Base-by-base conservation (phyloP, 2,797 vertebrate species). In the Anas flavirostris region DNA sequence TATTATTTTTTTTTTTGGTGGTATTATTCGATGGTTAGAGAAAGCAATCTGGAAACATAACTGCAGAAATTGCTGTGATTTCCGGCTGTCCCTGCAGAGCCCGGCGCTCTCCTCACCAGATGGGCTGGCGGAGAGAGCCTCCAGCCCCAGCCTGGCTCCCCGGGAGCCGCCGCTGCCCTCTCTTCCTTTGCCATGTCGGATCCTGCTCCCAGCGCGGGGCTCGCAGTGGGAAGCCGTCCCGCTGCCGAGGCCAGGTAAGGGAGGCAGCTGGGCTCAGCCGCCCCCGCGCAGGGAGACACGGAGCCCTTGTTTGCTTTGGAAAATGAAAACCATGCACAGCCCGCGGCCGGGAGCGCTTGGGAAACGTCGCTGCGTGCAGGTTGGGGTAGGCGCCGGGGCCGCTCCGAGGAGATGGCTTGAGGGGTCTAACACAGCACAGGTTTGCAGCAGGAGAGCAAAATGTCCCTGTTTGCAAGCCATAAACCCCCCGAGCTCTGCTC, bases 51-150 rank as follows among this genome's bases (percentile, higher is more conserved):
- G 96, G 95, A 95, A 96, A 68, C 82, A 92, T 85, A 86, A 78
- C 90, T 90, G 90, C 77, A 95, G 86, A 69, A 94, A 93, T 94
- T 91, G 91, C 90, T 96, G 86, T 94, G 94, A 91, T 95, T 96
- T 96, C 95, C 87, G 69, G 91, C 95, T 96, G 62, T 88, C 85
- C 91, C 85, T 73, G 76, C 91, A 87, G 78, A 96, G 86, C 88
- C 85, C 55, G 1, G 69, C 76, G 70, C 90, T 80, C 77, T 91
- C 88, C 79, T 66, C 90, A 94, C 94, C 97, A 95, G 94, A 95
- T 94, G 92, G 88, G 89, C 85, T 5, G 46, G 77, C 91, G 90
- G 86, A 94, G 75, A 70, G 67, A 89, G 37, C 84, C 82, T 95
- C 75, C 86, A 79, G 76, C 69, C 93, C 58, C 82, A 63, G 59